A percentile compares a stretch with the other conserved stretches of the same genome.
These are phyloP conservation scores for Thermophis baileyi DNA, from an alignment of 2,113 vertebrate species.

Conservation along the genomic window DNA sequence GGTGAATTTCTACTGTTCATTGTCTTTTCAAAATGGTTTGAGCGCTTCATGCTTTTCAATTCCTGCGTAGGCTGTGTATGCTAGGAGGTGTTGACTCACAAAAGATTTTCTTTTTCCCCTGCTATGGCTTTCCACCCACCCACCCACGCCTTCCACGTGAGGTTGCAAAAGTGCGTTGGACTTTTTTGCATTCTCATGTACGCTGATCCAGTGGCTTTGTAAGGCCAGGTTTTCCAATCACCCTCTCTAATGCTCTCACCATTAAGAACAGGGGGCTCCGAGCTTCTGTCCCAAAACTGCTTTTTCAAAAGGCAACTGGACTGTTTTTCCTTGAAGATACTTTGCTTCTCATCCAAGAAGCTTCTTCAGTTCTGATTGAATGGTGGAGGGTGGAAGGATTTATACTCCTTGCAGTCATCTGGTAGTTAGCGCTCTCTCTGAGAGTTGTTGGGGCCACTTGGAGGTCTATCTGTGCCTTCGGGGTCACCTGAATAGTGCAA, in stretches of 20 bases:
- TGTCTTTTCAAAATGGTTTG: neutral
- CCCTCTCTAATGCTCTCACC: neutral
- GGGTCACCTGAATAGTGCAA: too few relatives aligned
- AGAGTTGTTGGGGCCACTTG: neutral
- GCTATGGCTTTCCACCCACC: neutral
- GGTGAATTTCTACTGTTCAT: neutral
- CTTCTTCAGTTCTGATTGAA: neutral
- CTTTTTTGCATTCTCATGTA: too few relatives aligned
- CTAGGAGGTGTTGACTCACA: neutral
- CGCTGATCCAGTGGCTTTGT: neutral
- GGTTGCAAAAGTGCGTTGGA: neutral
- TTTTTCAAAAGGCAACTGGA: neutral
- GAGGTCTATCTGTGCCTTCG: too few relatives aligned
- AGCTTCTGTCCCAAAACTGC: neutral
- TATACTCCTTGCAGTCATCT: neutral
- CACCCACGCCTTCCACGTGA: neutral
- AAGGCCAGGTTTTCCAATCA: neutral
- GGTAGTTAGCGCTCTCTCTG: rapidly evolving
- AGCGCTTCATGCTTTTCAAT: neutral
- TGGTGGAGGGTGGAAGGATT: neutral
- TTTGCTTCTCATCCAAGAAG: neutral
- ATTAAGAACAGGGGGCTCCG: neutral
- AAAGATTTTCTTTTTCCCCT: neutral
- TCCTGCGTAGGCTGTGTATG: neutral
- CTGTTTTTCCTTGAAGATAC: neutral